Base-by-base conservation (phyloP, 2,888 invertebrate genomes). In the Elysia crispata region DNA sequence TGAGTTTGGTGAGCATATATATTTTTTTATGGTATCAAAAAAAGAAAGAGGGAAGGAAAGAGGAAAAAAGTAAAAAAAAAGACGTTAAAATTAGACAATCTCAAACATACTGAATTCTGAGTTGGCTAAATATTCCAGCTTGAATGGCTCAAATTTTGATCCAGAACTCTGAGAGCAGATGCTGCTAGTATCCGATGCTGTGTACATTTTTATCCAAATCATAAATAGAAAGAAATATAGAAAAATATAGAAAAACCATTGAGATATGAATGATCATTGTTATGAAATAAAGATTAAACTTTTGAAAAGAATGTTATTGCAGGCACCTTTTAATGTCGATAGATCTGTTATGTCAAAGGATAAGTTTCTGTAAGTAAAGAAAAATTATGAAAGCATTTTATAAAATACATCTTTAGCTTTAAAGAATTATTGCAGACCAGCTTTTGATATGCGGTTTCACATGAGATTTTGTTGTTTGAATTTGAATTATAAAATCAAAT, bases 41-140 rank as follows among this genome's bases (percentile, higher is more conserved):
- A 20, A 54, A 54, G 20, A 54, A 54, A 54, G 54, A 15, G 54
- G 20, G 54, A 54, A 13, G 13, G 13, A 54, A 15, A 54, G 13
- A 54, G 20, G 20, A 20, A 54, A 54, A 54, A 64, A 64, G 23
- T 64, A 25, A 64, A n/a, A n/a, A 64, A n/a, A 11, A 20, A 64
- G 23, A 64, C 8, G 25, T 15, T 23, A 66, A 6, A 60, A 18
- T 6, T 8, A 60, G 23, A 18, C 5, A 60, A 15, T 23, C 15
- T 23, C 15, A 31, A 49, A 88, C 90, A 89, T 82, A 91, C 92
- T 87, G 83, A 91, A 91, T 79, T 91, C 91, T 82, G 87, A 86
- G 83, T 88, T 90, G 25, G 91, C 91, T 5, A 91, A 84, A 81
- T 90, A 86, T 80, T 90, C 87, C 70, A 84, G 74, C 25, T 78